Conservation (phyloP, 2,888 invertebrate genomes). For the Aelia acuminata region DNA sequence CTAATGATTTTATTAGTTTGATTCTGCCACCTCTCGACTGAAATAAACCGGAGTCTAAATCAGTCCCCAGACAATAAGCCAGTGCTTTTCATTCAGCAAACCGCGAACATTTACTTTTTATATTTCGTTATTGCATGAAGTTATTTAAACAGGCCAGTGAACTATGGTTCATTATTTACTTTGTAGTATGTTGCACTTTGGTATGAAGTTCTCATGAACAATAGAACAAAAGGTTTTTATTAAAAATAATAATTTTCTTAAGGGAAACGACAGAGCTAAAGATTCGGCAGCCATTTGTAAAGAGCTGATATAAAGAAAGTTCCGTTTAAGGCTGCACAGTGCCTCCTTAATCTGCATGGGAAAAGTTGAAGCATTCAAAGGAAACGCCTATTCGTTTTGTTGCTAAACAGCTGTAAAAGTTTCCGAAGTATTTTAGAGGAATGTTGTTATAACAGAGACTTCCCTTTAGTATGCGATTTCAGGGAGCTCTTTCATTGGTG, state of each 20-base stretch:
- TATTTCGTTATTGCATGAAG: too few species aligned
- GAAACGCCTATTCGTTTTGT: neutral
- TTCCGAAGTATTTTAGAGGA: neutral
- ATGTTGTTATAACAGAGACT: neutral
- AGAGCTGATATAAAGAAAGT: neutral
- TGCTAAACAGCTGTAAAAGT: neutral
- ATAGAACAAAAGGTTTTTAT: neutral
- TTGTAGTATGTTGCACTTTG: too few species aligned
- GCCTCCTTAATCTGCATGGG: neutral
- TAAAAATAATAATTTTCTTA: neutral
- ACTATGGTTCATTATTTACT: too few species aligned
- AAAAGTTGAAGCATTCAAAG: conserved; percentile 9
- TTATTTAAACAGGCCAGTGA: too few species aligned
- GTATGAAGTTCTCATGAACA: neutral
- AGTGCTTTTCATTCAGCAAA: too few species aligned
- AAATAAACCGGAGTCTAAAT: too few species aligned
- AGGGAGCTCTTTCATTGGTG: neutral
- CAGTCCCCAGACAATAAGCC: too few species aligned
- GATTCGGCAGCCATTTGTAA: neutral
- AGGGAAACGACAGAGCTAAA: neutral
- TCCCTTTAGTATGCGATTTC: neutral
- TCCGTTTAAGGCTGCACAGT: neutral
- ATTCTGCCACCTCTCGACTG: too few species aligned
- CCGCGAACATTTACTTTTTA: too few species aligned
- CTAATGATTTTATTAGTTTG: too few species aligned